Conservation (phyloP, 2,113 vertebrate species). For the Cyprinus carpio region DNA sequence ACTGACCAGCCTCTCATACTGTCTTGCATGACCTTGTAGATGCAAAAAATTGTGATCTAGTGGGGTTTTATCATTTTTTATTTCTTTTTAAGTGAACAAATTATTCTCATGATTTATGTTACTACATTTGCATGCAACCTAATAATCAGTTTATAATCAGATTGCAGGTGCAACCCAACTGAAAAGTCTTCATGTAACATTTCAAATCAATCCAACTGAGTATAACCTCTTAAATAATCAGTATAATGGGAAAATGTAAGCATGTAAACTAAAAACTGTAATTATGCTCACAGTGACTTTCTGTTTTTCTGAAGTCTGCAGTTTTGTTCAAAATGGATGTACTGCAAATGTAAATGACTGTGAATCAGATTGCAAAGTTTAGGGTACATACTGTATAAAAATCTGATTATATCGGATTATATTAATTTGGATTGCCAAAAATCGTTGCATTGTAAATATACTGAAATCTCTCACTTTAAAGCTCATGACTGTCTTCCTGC, state of each 20-base stretch:
- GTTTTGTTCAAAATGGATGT: background rate
- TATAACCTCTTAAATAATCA: background rate
- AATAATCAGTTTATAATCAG: too few species aligned
- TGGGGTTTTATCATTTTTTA: background rate
- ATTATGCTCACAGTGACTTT: background rate
- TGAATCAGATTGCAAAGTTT: background rate
- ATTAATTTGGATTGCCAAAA: background rate
- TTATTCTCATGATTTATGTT: too few species aligned
- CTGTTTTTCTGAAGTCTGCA: background rate
- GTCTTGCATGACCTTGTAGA: background rate
- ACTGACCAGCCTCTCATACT: background rate
- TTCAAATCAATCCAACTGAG: background rate
- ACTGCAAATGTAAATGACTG: background rate
- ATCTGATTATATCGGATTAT: background rate
- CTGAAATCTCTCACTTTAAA: background rate
- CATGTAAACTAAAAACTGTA: background rate
- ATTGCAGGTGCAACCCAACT: background rate
- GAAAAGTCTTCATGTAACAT: background rate
- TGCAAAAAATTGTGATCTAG: background rate
- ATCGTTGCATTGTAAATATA: background rate
- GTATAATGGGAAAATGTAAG: background rate
- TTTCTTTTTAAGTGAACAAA: too few species aligned
- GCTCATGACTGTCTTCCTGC: background rate
- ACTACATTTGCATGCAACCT: background rate
- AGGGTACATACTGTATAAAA: background rate